These are phyloP conservation scores for Xenotilapia caudafasciata DNA, from an alignment of 2,113 vertebrate species.

Conservation along the genomic window DNA sequence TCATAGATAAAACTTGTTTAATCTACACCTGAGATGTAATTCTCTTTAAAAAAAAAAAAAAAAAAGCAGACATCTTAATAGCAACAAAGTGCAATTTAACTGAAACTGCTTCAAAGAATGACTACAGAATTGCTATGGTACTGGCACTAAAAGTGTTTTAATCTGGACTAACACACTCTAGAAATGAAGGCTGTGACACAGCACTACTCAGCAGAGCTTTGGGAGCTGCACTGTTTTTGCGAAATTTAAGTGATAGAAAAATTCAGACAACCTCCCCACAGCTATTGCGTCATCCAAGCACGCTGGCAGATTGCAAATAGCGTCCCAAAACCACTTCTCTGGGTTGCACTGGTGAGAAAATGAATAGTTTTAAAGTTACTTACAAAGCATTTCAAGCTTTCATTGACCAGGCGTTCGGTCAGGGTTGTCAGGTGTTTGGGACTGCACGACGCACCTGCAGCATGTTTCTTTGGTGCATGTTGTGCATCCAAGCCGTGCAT, in stretches of 20 bases:
- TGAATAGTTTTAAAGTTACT: slow-evolving; percentile 4
- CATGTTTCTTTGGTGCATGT: not conserved
- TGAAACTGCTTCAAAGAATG: not conserved
- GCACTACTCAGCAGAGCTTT: not conserved
- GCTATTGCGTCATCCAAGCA: not conserved
- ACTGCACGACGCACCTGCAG: not conserved
- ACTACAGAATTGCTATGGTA: not conserved
- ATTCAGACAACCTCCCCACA: not conserved
- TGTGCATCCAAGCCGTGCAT: not conserved
- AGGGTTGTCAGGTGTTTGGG: not conserved
- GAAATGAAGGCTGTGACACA: not conserved
- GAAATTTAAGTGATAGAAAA: not conserved
- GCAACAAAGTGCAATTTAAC: not conserved
- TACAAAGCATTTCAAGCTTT: slow-evolving; percentile 12
- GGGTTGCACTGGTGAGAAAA: not conserved
- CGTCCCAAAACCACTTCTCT: not conserved
- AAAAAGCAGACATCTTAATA: not conserved
- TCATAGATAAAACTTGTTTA: not conserved
- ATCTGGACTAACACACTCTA: not conserved
- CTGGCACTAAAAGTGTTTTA: not conserved
- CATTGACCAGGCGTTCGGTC: not conserved
- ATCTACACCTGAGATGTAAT: not conserved
- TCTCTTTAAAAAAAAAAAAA: not conserved
- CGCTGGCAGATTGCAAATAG: not conserved
- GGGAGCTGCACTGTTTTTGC: not conserved